These are phyloP conservation scores for Ectropis grisescens DNA, from an alignment of 1,140 invertebrate genomes.

Conservation along the genomic window DNA sequence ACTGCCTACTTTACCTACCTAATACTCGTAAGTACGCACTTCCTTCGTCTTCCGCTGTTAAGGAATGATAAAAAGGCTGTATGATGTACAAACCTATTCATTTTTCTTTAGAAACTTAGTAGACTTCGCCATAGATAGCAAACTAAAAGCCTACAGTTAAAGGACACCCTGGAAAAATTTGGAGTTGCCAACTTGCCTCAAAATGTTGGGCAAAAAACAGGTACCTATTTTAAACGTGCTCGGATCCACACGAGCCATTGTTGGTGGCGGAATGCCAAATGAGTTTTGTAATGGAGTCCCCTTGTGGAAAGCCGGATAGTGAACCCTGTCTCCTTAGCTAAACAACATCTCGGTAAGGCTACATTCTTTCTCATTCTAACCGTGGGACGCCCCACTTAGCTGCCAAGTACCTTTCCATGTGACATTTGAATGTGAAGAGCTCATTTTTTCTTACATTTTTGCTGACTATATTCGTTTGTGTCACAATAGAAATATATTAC, in stretches of 20 bases:
- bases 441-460: not conserved
- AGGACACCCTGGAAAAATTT: constrained; percentile 24
- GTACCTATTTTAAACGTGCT: constrained; percentile 55
- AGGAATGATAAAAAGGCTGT: too few species aligned
- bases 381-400: too few species aligned
- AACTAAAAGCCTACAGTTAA: too few species aligned
- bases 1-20: too few species aligned
- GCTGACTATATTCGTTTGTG: not conserved
- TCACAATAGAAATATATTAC: too few species aligned
- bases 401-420: too few species aligned
- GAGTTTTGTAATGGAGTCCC: constrained; percentile 59
- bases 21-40: too few species aligned
- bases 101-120: too few species aligned
- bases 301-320: constrained; percentile 49
- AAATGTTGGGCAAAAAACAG: constrained; percentile 35
- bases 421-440: too few species aligned
- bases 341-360: constrained; percentile 16
- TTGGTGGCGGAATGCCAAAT: constrained; percentile 66
- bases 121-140: too few species aligned
- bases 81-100: too few species aligned
- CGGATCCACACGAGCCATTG: constrained; percentile 45
- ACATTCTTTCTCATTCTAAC: not conserved
- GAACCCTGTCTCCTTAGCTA: constrained; percentile 23
- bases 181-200: constrained; percentile 36
- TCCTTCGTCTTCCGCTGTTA: too few species aligned